Evolutionary conservation across 2,113 vertebrate species (phyloP).

Genomic region (Lycaon pictus): DNA sequence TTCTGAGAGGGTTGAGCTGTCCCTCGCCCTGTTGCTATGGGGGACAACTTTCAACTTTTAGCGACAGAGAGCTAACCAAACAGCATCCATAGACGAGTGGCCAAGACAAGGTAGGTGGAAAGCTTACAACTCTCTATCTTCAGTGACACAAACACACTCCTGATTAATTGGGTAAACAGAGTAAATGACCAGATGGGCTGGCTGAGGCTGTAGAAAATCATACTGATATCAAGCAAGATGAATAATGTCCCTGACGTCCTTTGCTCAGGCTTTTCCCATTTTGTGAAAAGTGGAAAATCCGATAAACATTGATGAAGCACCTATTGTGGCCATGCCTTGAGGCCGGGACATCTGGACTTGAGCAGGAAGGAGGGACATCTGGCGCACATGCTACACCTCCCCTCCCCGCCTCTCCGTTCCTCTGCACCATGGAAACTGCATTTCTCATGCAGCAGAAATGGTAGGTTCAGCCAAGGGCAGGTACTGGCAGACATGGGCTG

Average conservation of each 20-base stretch:
- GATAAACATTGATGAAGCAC: neutral
- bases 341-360: neutral
- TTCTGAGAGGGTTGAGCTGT: neutral
- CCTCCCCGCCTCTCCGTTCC: neutral
- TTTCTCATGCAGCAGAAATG: neutral
- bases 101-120: neutral
- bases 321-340: neutral
- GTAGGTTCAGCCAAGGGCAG: neutral
- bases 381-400: accelerated
- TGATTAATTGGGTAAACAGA: neutral
- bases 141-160: neutral
- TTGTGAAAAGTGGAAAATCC: neutral
- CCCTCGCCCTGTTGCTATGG: accelerated
- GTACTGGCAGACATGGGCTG: neutral
- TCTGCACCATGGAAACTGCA: neutral
- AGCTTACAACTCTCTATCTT: neutral
- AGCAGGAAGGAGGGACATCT: neutral
- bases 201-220: neutral
- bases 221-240: neutral
- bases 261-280: neutral
- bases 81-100: accelerated
- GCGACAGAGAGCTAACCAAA: neutral
- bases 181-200: neutral
- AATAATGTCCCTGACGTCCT: neutral
- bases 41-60: neutral